A percentile compares a stretch with the other conserved stretches of the same genome.
Evolutionary conservation across 2,888 invertebrate genomes (phyloP).

Genomic region (Seira ritae): DNA sequence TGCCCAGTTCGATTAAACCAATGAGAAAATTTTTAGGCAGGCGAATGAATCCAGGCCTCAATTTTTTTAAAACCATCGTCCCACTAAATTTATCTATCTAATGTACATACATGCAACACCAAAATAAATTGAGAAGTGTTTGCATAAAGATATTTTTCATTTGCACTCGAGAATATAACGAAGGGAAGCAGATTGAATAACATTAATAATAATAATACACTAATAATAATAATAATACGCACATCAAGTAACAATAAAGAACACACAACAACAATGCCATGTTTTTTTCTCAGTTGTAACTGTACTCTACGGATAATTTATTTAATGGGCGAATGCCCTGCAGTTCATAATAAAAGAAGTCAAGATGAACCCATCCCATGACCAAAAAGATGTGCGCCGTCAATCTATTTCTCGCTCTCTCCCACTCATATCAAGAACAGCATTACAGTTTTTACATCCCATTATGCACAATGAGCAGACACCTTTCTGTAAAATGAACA

Average conservation of each 20-base stretch:
- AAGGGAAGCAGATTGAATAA: not conserved
- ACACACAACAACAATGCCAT: slow-evolving; percentile 10
- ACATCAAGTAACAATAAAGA: not conserved
- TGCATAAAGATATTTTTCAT: too few species aligned
- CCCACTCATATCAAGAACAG: slow-evolving; percentile 29
- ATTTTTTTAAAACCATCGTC: too few species aligned
- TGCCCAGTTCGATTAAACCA: too few species aligned
- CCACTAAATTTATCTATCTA: too few species aligned
- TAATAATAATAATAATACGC: not conserved
- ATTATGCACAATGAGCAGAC: slow-evolving; percentile 42
- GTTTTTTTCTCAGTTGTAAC: slow-evolving; percentile 39
- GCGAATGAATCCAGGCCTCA: too few species aligned
- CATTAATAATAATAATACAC: too few species aligned
- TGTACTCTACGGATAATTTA: slow-evolving; percentile 56
- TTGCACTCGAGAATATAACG: too few species aligned
- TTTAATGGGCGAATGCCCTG: slow-evolving; percentile 61
- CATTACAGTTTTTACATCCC: slow-evolving; percentile 48
- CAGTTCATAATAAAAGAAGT: slow-evolving; percentile 55
- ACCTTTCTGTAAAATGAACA: slow-evolving; percentile 22
- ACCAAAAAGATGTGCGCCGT: slow-evolving; percentile 49
- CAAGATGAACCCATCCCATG: slow-evolving; percentile 60
- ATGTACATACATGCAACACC: too few species aligned
- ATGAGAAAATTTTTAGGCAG: too few species aligned
- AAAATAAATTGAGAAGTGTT: too few species aligned
- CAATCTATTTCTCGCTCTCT: slow-evolving; percentile 47